Evolutionary conservation across 2,113 vertebrate species (phyloP).

Genomic region (Sturnus vulgaris): DNA sequence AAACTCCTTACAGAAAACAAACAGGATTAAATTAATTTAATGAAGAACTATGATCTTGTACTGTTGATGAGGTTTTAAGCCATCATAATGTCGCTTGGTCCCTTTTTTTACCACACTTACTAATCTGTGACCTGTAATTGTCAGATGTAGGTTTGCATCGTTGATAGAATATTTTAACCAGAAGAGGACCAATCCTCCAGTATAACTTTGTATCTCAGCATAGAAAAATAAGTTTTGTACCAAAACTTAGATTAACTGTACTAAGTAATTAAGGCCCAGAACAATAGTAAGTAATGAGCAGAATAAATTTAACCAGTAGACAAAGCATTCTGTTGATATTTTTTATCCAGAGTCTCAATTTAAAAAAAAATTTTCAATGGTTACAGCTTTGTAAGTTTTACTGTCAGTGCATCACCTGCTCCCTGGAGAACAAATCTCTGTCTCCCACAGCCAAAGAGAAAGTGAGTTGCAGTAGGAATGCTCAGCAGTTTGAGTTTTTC

Average conservation of each 20-base stretch:
- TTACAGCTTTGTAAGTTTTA: background rate
- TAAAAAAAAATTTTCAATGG: no score
- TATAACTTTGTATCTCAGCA: background rate
- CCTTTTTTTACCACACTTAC: background rate
- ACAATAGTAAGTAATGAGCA: background rate
- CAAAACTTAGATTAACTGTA: background rate
- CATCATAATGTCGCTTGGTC: background rate
- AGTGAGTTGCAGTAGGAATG: background rate
- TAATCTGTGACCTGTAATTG: background rate
- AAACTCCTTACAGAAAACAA: conserved; percentile 76
- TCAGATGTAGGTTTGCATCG: background rate
- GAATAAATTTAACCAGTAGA: background rate
- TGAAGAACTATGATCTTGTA: background rate
- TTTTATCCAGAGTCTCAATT: background rate
- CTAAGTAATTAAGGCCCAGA: background rate
- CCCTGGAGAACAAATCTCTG: background rate
- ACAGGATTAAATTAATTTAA: background rate
- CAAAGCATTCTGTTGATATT: background rate
- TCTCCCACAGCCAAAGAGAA: background rate
- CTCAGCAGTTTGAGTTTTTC: background rate
- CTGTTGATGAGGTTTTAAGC: background rate
- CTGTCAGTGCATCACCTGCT: background rate
- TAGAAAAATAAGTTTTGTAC: background rate
- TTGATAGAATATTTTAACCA: background rate
- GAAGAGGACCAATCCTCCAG: background rate